These are phyloP conservation scores for Hylia prasina DNA, from an alignment of 2,113 vertebrate genomes.

Conservation along the genomic window DNA sequence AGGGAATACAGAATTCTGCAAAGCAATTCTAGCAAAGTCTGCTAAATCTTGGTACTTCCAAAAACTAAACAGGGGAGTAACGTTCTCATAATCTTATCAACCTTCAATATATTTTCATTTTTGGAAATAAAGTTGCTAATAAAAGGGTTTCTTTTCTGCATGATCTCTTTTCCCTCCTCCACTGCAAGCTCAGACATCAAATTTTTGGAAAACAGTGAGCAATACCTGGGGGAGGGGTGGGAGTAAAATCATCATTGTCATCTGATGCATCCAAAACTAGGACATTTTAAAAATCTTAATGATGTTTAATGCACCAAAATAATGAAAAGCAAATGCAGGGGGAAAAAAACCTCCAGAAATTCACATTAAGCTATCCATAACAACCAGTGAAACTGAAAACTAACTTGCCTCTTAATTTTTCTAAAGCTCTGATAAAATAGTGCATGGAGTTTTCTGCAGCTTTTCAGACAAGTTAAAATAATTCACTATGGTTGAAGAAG, in stretches of 20 bases:
- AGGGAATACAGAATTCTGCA: not conserved
- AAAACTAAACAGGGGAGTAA: not conserved
- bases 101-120: not conserved
- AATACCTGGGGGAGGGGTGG: not conserved
- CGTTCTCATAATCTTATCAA: not conserved
- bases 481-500: not conserved
- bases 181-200: not conserved
- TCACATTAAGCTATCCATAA: not conserved
- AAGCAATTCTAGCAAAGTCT: not conserved
- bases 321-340: not conserved
- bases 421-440: not conserved
- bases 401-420: not conserved
- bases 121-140: not conserved
- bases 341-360: fast-evolving
- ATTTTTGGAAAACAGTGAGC: conserved; percentile 6
- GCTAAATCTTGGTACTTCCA: not conserved
- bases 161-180: not conserved
- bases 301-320: not conserved
- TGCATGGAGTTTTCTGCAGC: not conserved
- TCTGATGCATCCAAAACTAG: not conserved
- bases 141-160: not conserved
- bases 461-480: not conserved
- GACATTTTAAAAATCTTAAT: not conserved
- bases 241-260: not conserved
- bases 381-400: not conserved